phyloP scores from a whole-genome alignment of 2,888 invertebrate species.

The Cylindroiulus punctatus region DNA sequence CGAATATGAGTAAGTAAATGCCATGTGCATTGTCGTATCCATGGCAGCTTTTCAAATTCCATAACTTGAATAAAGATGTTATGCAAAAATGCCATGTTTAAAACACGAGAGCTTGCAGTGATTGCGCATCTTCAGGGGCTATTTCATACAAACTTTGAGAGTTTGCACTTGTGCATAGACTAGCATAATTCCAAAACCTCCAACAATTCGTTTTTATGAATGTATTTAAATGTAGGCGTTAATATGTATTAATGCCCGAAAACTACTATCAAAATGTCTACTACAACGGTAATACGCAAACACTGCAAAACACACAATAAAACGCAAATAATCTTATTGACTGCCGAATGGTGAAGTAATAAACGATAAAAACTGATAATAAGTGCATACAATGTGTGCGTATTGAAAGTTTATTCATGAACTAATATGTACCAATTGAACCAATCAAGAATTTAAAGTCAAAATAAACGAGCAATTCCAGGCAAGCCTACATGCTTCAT shows the following conservation, averaged over 20 bases:
- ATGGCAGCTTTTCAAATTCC: no score
- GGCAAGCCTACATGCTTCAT: background rate
- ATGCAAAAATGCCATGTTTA: no score
- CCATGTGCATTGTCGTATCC: no score
- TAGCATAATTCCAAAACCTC: no score
- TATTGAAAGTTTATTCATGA: background rate
- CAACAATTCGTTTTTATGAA: background rate
- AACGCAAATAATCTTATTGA: constrained; percentile 4
- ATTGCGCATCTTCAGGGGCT: no score
- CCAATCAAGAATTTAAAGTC: background rate
- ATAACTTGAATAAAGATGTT: no score
- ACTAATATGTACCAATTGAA: background rate
- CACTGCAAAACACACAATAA: background rate
- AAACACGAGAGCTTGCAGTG: no score
- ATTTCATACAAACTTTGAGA: no score
- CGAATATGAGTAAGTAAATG: no score
- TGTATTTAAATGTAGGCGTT: background rate
- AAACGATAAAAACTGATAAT: background rate
- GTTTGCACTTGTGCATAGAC: no score
- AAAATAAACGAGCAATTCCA: background rate
- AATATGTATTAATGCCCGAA: background rate
- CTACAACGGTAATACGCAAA: background rate
- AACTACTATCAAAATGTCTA: background rate
- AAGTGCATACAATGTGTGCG: background rate
- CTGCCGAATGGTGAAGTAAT: background rate